These are phyloP conservation scores for Melolontha melolontha DNA, from an alignment of 2,888 invertebrate species.

Conservation along the genomic window DNA sequence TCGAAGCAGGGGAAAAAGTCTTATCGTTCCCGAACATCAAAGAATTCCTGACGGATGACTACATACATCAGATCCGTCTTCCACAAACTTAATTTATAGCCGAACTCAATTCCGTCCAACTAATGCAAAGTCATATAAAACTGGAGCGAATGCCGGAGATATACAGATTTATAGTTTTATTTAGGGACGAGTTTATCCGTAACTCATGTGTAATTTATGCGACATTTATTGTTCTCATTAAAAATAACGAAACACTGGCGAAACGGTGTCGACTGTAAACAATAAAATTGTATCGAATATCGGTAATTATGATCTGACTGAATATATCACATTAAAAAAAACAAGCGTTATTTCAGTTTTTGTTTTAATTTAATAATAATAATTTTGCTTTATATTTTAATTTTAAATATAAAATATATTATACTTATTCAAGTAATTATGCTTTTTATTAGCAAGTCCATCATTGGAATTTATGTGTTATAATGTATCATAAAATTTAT, in stretches of 20 bases:
- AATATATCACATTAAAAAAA: no score
- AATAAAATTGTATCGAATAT: constrained; percentile 3
- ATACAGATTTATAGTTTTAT: constrained; percentile 36
- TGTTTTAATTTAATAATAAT: no score
- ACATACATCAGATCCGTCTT: constrained; percentile 50
- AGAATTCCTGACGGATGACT: constrained; percentile 37
- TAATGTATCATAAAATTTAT: no score
- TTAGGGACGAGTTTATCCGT: constrained; percentile 32
- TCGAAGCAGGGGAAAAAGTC: constrained; percentile 18
- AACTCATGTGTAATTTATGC: constrained; percentile 36
- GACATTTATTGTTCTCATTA: constrained; percentile 36
- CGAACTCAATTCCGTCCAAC: constrained; percentile 47
- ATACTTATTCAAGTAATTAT: no score
- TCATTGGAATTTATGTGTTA: no score
- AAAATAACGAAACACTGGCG: constrained; percentile 33
- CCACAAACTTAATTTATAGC: constrained; percentile 54
- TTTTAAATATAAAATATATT: no score
- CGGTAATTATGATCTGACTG: background rate
- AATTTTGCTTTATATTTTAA: no score
- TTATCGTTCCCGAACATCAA: constrained; percentile 34
- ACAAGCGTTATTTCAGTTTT: no score
- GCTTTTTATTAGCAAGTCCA: no score
- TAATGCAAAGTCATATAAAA: constrained; percentile 46
- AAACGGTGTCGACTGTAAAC: constrained; percentile 22
- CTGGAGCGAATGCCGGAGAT: constrained; percentile 34